Evolutionary conservation across 2,797 vertebrate genomes (phyloP).

Genomic region (Lerista edwardsae): DNA sequence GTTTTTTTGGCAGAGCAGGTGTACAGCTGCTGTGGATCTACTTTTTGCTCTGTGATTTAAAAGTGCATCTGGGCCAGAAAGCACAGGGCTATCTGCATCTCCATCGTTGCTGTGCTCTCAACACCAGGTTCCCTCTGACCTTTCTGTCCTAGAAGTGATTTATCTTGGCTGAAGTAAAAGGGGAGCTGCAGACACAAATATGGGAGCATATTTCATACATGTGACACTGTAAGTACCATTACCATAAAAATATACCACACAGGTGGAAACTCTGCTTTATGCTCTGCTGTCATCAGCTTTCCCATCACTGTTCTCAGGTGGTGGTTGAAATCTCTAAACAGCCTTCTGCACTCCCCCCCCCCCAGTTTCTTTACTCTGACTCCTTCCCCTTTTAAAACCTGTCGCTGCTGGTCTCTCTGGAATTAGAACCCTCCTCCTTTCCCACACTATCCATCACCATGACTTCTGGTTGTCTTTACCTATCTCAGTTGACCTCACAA

Average conservation of each 20-base stretch:
- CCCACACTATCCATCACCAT: neutral
- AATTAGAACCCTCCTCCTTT: neutral
- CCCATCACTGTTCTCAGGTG: neutral
- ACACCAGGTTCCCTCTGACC: neutral
- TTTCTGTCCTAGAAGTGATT: neutral
- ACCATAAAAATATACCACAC: neutral
- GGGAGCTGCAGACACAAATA: neutral
- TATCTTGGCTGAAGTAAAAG: slow-evolving; percentile 1
- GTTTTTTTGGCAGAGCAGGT: too few relatives aligned
- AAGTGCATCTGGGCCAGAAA: neutral
- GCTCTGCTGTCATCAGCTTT: neutral
- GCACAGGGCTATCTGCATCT: neutral
- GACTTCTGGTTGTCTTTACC: slow-evolving; percentile 8
- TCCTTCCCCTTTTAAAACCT: neutral
- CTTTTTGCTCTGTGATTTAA: neutral
- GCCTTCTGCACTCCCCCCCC: neutral
- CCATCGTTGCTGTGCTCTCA: neutral
- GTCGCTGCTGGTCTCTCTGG: neutral
- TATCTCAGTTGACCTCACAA: slow-evolving; percentile 1
- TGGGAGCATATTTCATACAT: neutral
- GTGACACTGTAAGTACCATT: neutral
- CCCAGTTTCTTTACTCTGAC: neutral
- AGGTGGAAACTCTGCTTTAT: neutral
- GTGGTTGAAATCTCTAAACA: neutral
- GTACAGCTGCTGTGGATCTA: too few relatives aligned